Base-by-base conservation (phyloP, 2,113 vertebrate species). In the Neotragus pygmaeus region DNA sequence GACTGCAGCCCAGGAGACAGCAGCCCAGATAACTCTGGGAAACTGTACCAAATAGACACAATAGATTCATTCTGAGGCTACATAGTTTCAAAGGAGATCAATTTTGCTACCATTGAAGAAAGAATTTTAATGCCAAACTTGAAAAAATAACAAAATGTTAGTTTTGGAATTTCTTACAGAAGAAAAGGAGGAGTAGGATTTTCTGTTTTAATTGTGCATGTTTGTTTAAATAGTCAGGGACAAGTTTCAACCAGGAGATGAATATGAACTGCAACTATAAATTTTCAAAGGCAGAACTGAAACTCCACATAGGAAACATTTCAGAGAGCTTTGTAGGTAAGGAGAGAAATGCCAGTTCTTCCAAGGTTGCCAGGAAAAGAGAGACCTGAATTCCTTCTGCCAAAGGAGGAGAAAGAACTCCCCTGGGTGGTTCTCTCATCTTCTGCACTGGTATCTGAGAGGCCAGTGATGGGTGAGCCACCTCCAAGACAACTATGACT, bases 401-500 rank as follows among this genome's bases (percentile, higher is more conserved):
- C 53, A 62, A 75, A 47, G 28, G 57, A 43, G 64, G 58, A 66
- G 8, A 66, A 66, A 91, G 30, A 27, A 28, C 21, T 19, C 30
- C 49, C 28, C 51, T 23, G 1, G 45, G 25, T 21, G 36, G 9
- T 66, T 97, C 43, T 94, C 78, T 28, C 39, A 73, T 21, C 30
- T 89, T 53, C 57, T 83, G 43, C 77, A 70, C 80, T 84, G 78
- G 87, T 75, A 94, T 49, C 85, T 2, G 51, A 97, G 14, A 94
- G 88, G 47, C 66, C 95, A 91, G 49, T 49, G 39, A 78, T 47
- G 47, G 16, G 47, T 98, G 57, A 57, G 85, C 15, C 78, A 96
- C 92, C 95, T 98, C 4, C 27, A 11, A 10, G 97, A 98, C 55
- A 98, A 98, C 94, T 97, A 98, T 6, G 99, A 99, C 95, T 81